These are phyloP conservation scores for Champsocephalus esox DNA, from an alignment of 2,797 vertebrate species.

Conservation along the genomic window DNA sequence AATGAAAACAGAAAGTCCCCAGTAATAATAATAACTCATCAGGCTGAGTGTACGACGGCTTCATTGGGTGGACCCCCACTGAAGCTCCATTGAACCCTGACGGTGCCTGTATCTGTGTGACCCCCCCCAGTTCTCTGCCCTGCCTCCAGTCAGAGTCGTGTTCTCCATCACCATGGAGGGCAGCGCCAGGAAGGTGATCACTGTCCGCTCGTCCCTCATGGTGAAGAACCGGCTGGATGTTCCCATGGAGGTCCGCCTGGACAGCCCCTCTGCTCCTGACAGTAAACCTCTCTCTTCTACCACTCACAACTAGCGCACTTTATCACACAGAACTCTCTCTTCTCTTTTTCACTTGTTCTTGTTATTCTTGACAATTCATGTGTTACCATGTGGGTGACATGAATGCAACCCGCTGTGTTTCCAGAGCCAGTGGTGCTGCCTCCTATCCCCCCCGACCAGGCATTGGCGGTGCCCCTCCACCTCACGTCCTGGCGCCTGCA, in stretches of 20 bases:
- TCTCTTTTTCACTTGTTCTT: background rate
- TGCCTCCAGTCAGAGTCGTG: conserved; percentile 96
- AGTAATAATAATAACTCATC: too few relatives aligned
- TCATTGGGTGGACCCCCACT: too few relatives aligned
- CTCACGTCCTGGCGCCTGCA: conserved; percentile 97
- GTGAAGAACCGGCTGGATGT: conserved; percentile 94
- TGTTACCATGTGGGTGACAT: background rate
- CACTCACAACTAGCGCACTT: background rate
- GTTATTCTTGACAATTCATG: too few relatives aligned
- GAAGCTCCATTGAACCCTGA: too few relatives aligned
- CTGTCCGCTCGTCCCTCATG: conserved; percentile 94
- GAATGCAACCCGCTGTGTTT: background rate
- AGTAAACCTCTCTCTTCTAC: conserved; percentile 82
- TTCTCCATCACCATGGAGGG: conserved; percentile 98
- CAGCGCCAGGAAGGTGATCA: conserved; percentile 95
- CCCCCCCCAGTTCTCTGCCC: conserved; percentile 90
- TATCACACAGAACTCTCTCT: background rate
- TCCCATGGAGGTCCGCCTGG: conserved; percentile 94
- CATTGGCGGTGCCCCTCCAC: conserved; percentile 93
- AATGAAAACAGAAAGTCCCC: too few relatives aligned
- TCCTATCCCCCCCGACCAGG: conserved; percentile 92
- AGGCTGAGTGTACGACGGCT: too few relatives aligned
- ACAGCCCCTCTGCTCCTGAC: conserved; percentile 97
- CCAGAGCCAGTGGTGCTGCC: conserved; percentile 96
- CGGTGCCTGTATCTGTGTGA: too few relatives aligned